Base-by-base conservation (phyloP, 2,113 vertebrate genomes). In the Gyps fulvus region DNA sequence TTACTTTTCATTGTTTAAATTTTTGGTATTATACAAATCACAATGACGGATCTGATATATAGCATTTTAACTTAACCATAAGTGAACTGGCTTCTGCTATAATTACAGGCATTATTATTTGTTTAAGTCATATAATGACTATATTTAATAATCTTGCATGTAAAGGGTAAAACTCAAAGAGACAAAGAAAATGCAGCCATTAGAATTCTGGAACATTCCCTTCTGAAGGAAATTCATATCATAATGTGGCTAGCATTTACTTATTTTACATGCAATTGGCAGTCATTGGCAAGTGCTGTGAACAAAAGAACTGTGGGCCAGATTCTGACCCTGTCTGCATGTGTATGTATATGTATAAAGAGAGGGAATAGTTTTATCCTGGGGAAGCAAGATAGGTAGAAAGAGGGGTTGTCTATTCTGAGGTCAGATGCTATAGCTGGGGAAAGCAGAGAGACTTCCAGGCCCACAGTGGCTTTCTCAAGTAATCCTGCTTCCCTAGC, bases 121-220 rank as follows among this genome's bases (percentile, higher is more conserved):
- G 42, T 63, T 92, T 87, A 85, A 73, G n/a, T 57, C 4, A 0
- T 31, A 26, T 54, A 89, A 76, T 80, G 22, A 52, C 25, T 89
- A 26, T 70, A 54, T 79, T 54, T 72, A 91, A 80, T 91, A 89
- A 70, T 34, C 15, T 85, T 77, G 66, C n/a, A 77, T 79, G 32
- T 61, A 70, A 94, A 89, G 8, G 34, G 12, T 91, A 79, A 91
- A 92, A 62, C 36, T 83, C 9, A n/a, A 74, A 78, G 43, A 87
- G 16, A 85, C 77, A 93, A 91, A 93, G 89, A 79, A 95, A 97
- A 97, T 80, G 23, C 38, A 90, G 50, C 67, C 25, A 93, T 89
- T 94, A 95, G 54, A 50, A 96, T 96, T 93, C 96, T 93, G 79
- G 62, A 91, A 93, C 58, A 47, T 76, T 95, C 54, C 9, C n/a